These are phyloP conservation scores for Pharmacophagus antenor DNA, from an alignment of 2,888 invertebrate species.

Conservation along the genomic window DNA sequence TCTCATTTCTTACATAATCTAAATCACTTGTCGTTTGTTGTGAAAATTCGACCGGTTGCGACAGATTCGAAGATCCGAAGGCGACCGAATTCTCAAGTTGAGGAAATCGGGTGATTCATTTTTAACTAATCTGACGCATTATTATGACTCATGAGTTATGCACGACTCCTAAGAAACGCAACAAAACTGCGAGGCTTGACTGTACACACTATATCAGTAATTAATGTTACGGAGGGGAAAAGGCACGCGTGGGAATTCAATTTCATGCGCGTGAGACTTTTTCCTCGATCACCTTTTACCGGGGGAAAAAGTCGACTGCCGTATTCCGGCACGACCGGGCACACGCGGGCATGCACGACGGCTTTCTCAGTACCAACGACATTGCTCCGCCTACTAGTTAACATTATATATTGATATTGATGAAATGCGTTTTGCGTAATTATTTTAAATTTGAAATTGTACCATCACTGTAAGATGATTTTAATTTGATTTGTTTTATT, in stretches of 20 bases:
- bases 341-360: conserved; percentile 43
- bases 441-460: no score
- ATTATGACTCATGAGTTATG: conserved; percentile 24
- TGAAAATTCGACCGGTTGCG: background rate
- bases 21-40: no score
- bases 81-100: background rate
- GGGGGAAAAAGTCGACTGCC: conserved; percentile 57
- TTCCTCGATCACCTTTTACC: conserved; percentile 54
- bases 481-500: no score
- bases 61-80: background rate
- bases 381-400: conserved; percentile 37
- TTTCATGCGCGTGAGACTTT: conserved; percentile 67
- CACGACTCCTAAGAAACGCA: conserved; percentile 13
- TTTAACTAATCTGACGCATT: conserved; percentile 19
- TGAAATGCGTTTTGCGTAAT: no score
- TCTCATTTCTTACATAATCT: no score
- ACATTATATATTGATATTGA: background rate
- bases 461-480: no score
- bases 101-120: conserved; percentile 26
- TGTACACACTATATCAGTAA: conserved; percentile 37
- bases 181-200: conserved; percentile 8
- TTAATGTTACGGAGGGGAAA: conserved; percentile 61
- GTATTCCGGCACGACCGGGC: conserved; percentile 49
- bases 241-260: conserved; percentile 69
- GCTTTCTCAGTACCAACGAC: conserved; percentile 53